Base-by-base conservation (phyloP, 2,113 vertebrate genomes). In the Lycocorax pyrrhopterus region DNA sequence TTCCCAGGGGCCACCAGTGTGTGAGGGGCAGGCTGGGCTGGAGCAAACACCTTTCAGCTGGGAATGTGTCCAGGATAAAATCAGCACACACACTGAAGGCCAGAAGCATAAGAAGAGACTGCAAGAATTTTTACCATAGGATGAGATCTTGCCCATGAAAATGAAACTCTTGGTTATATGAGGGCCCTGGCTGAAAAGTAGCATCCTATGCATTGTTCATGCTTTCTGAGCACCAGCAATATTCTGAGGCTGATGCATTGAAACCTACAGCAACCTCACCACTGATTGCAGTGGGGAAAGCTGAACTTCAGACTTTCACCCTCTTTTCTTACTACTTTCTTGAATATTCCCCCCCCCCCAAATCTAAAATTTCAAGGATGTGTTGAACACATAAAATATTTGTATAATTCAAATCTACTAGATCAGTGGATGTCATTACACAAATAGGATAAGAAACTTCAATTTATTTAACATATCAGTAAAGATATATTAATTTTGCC, bases 1-100 rank as follows among this genome's bases (percentile, higher is more conserved):
- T 37, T 30, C 16, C 49, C 4, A 0, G n/a, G 22, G 21, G 15
- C 52, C 53, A 41, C 4, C 1, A 1, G 16, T 0, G 9, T 13
- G 20, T 0, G 3, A 39, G 13, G 55, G 25, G 12, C 17, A 71
- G 60, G 3, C n/a, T 49, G 64, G 21, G 26, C 32, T 29, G 41
- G 21, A 55, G 25, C 33, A 64, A n/a, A 43, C 8, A 1, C 26
- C 4, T 43, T 51, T n/a, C 72, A 23, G 30, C 19, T 15, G 12
- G 14, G n/a, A 9, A 3, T 9, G 20, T 26, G 10, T 12, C 27
- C 66, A 27, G 30, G 49, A 7, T 13, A 4, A 53, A 44, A 27
- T 22, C 41, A 26, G 9, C 64, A 76, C 23, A 26, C 1, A 2
- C 12, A 3, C 18, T 4, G 7, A 59, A 35, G 15, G 21, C 12